These are phyloP conservation scores for Mormyrops boulengeri DNA, from an alignment of 2,797 vertebrate genomes.

Conservation along the genomic window DNA sequence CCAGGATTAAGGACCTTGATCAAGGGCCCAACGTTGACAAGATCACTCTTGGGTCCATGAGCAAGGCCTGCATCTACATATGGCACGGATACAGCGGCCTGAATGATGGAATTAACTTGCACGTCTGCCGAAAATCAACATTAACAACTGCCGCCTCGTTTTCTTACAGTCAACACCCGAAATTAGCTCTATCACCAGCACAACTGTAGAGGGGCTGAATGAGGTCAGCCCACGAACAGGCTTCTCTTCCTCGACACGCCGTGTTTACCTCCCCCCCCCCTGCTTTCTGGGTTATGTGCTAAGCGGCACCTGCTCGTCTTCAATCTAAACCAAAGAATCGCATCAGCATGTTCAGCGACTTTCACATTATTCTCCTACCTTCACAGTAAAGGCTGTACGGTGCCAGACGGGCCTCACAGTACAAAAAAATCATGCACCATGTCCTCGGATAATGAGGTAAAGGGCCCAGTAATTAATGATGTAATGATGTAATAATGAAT, in stretches of 20 bases:
- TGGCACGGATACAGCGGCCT: not conserved
- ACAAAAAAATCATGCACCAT: not conserved
- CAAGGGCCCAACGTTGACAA: not conserved
- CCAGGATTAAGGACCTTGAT: not conserved
- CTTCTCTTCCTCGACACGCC: not conserved
- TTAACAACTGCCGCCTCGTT: not conserved
- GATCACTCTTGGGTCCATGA: not conserved
- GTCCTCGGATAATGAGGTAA: not conserved
- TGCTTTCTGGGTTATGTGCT: not conserved
- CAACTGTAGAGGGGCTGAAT: not conserved
- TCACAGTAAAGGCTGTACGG: not conserved
- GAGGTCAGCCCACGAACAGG: not conserved
- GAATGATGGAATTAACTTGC: slow-evolving; percentile 1
- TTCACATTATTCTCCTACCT: not conserved
- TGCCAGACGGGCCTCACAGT: not conserved
- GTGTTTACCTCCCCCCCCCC: not conserved
- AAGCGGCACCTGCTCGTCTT: not conserved
- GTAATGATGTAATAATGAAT: not conserved
- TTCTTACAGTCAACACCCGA: not conserved
- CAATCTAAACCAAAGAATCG: not conserved
- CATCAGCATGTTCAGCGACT: not conserved
- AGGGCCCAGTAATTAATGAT: not conserved
- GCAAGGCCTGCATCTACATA: not conserved
- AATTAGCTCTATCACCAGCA: not conserved
- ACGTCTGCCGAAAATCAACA: not conserved